Conservation (phyloP, 2,113 vertebrate species). For the Globicephala melas region DNA sequence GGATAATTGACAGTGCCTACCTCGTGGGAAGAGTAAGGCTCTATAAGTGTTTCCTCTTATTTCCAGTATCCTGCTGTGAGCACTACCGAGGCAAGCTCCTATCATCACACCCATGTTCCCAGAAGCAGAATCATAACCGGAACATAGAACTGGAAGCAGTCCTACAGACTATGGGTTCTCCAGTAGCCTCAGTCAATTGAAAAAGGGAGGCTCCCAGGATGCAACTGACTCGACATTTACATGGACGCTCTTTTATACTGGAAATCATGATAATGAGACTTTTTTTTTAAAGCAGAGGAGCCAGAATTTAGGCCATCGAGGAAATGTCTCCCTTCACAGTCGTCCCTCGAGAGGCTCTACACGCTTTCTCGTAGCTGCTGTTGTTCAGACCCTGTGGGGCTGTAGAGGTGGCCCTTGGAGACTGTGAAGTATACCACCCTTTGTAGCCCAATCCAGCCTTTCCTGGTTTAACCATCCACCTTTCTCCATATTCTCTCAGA, state of each 20-base stretch:
- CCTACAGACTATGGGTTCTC: not conserved
- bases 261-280: not conserved
- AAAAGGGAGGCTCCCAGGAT: not conserved
- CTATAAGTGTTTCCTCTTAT: not conserved
- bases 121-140: not conserved
- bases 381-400: not conserved
- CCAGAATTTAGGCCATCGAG: not conserved
- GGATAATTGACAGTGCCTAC: not conserved
- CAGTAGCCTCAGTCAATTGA: not conserved
- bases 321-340: not conserved
- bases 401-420: not conserved
- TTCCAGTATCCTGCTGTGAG: not conserved
- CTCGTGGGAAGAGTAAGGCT: not conserved
- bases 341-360: not conserved
- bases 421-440: not conserved
- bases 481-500: not conserved
- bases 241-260: not conserved
- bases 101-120: not conserved
- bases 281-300: not conserved
- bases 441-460: not conserved
- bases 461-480: not conserved
- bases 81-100: not conserved
- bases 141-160: not conserved
- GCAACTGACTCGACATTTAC: not conserved
- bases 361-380: not conserved